Percentiles rank a stretch among this genome's conserved stretches.
phyloP scores from a whole-genome alignment of 2,797 vertebrate genomes.

The Pseudochirops cupreus region DNA sequence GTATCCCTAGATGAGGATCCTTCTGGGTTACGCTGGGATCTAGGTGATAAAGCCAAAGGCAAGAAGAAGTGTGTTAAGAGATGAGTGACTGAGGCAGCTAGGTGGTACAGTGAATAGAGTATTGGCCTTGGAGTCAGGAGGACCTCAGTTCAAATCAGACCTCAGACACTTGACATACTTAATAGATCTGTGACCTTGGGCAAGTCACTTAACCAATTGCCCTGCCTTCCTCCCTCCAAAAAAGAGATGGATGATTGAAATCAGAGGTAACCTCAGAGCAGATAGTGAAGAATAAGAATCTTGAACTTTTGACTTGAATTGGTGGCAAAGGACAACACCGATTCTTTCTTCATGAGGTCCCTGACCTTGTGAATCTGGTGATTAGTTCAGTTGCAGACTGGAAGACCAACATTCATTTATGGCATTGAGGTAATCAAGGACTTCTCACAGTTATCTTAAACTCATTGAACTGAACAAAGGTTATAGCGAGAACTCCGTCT shows the following conservation, averaged over 20 bases:
- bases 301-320: slow-evolving; percentile 56
- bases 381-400: background rate
- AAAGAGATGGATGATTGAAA: background rate
- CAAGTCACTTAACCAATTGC: no score
- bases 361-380: slow-evolving; percentile 38
- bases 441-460: background rate
- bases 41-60: background rate
- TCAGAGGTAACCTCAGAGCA: slow-evolving; percentile 27
- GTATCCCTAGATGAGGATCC: background rate
- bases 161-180: no score
- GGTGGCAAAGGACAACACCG: background rate
- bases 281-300: background rate
- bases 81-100: background rate
- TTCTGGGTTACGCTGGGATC: background rate
- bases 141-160: no score
- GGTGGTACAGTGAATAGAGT: no score
- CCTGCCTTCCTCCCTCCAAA: no score
- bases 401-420: slow-evolving; percentile 51
- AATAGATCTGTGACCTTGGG: no score
- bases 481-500: background rate
- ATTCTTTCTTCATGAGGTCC: slow-evolving; percentile 10
- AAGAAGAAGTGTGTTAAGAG: background rate
- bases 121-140: no score
- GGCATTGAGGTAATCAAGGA: background rate
- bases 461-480: slow-evolving; percentile 3